Conservation (phyloP, 1,140 invertebrate genomes). For the Elysia chlorotica region DNA sequence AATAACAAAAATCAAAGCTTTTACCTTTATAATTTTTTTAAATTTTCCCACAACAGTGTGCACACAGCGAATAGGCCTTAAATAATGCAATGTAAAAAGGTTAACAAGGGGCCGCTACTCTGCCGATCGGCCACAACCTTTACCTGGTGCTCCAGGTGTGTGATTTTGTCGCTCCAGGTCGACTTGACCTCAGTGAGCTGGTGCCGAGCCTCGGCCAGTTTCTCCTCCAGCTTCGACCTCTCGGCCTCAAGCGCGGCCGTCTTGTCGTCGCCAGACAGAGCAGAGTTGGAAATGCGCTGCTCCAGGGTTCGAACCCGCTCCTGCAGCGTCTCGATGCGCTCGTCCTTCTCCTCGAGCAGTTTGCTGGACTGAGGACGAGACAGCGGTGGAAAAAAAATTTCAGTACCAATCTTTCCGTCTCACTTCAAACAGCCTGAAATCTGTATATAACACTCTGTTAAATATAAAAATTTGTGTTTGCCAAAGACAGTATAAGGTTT, state of each 20-base stretch:
- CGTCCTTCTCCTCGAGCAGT: constrained; percentile 50
- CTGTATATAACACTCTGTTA: too few relatives aligned
- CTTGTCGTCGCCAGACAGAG: constrained; percentile 56
- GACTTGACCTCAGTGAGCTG: constrained; percentile 86
- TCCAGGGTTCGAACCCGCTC: constrained; percentile 73
- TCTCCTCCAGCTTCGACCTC: constrained; percentile 66
- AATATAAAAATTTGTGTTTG: too few relatives aligned
- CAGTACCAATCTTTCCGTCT: not conserved
- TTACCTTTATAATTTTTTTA: too few relatives aligned
- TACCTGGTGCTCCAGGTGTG: constrained; percentile 76
- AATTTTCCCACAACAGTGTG: too few relatives aligned
- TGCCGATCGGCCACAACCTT: not conserved
- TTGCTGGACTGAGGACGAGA: constrained; percentile 16
- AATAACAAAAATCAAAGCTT: too few relatives aligned
- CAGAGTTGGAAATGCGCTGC: constrained; percentile 56
- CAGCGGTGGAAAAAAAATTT: not conserved
- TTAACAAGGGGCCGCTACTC: too few relatives aligned
- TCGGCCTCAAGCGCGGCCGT: constrained; percentile 50
- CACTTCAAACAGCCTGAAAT: too few relatives aligned
- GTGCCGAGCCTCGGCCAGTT: constrained; percentile 81
- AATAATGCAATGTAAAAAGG: too few relatives aligned
- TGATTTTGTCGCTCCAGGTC: constrained; percentile 86
- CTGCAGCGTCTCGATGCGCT: constrained; percentile 66
- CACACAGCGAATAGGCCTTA: too few relatives aligned
- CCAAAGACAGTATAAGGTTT: too few relatives aligned